phyloP scores from a whole-genome alignment of 64 coral and sea anemone species.

The Anthopleura sola region DNA sequence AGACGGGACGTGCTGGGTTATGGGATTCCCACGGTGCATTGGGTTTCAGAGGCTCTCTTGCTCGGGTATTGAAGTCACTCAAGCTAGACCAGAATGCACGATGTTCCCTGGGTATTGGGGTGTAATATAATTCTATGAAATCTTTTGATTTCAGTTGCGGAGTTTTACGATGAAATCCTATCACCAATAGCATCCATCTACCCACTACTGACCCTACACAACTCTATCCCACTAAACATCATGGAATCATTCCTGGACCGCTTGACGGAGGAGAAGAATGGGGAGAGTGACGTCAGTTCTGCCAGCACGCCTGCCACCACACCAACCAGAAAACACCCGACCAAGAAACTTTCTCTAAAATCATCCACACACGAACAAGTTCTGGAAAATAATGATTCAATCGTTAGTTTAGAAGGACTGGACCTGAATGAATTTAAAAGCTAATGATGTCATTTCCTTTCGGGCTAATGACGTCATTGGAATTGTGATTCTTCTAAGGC shows the following conservation, averaged over 20 bases:
- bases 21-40: no score
- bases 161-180: conserved; percentile 48
- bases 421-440: conserved; percentile 9
- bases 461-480: no score
- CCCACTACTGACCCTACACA: conserved; percentile 45
- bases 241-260: conserved; percentile 45
- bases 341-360: conserved; percentile 10
- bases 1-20: no score
- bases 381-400: conserved; percentile 2
- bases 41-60: no score
- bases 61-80: no score
- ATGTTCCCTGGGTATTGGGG: no score
- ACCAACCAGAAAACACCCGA: conserved; percentile 37
- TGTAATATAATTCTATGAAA: no score
- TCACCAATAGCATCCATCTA: conserved; percentile 36
- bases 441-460: not conserved
- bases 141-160: conserved; percentile 1
- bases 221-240: conserved; percentile 21
- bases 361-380: conserved; percentile 17
- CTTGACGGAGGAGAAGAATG: conserved; percentile 12
- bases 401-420: conserved; percentile 1
- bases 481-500: no score
- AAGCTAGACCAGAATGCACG: no score
- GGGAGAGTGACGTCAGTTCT: conserved; percentile 32
- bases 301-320: conserved; percentile 37